phyloP scores from a whole-genome alignment of 2,113 vertebrate genomes.

The Bufo gargarizans region DNA sequence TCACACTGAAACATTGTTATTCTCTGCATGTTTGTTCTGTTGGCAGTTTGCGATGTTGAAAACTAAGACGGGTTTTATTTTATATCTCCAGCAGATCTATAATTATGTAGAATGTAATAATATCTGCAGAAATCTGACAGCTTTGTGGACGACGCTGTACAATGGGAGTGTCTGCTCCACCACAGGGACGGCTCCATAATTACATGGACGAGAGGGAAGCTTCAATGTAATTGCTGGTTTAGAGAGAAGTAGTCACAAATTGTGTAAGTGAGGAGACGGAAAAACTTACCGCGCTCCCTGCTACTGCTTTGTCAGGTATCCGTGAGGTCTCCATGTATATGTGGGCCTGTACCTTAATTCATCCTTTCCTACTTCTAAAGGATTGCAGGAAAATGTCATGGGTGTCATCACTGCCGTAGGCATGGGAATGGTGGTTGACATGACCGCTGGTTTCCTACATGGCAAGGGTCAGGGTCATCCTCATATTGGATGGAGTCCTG shows the following conservation, averaged over 20 bases:
- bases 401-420: too few species aligned
- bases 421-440: too few species aligned
- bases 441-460: too few species aligned
- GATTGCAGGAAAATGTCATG: too few species aligned
- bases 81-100: background rate
- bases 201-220: background rate
- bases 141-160: background rate
- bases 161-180: background rate
- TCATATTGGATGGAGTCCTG: too few species aligned
- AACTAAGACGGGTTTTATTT: background rate
- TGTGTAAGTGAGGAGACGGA: background rate
- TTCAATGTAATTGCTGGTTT: background rate
- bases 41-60: background rate
- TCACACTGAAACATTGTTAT: background rate
- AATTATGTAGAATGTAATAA: constrained; percentile 3
- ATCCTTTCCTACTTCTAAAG: too few species aligned
- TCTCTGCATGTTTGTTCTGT: background rate
- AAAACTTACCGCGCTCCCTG: background rate
- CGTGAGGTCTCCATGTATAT: too few species aligned
- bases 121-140: background rate
- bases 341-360: too few species aligned
- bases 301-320: too few species aligned
- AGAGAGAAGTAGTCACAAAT: background rate
- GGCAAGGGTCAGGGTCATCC: too few species aligned
- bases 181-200: background rate